Conservation (phyloP, 2,888 invertebrate species). For the Cantharis rustica region DNA sequence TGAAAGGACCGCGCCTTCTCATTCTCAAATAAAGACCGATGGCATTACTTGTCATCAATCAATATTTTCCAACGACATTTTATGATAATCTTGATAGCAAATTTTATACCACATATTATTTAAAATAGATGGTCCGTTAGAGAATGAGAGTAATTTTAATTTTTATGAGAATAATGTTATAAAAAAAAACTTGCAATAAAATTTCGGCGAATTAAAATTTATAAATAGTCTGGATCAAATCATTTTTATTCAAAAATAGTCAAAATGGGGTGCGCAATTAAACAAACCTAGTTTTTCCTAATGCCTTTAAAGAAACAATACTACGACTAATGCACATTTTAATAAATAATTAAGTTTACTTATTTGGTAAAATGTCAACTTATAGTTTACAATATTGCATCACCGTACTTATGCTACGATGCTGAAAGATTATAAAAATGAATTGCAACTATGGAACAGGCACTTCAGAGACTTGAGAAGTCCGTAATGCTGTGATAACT, state of each 20-base stretch:
- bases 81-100: not conserved
- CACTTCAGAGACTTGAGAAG: not conserved
- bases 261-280: not conserved
- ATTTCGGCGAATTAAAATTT: not conserved
- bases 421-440: not conserved
- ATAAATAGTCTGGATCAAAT: not conserved
- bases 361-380: not conserved
- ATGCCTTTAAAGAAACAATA: not conserved
- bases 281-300: not conserved
- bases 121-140: not conserved
- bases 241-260: not conserved
- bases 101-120: not conserved
- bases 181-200: not conserved
- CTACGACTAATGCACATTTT: not conserved
- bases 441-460: not conserved
- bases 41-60: not conserved
- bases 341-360: not conserved
- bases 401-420: not conserved
- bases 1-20: constrained; percentile 37
- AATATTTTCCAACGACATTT: not conserved
- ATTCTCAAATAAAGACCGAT: not conserved
- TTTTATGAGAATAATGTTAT: too few relatives aligned
- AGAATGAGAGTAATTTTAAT: not conserved
- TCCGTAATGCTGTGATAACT: not conserved
- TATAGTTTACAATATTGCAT: not conserved